A percentile compares a stretch with the other conserved stretches of the same genome.
phyloP scores from a whole-genome alignment of 2,797 vertebrate genomes.

The Manis javanica region DNA sequence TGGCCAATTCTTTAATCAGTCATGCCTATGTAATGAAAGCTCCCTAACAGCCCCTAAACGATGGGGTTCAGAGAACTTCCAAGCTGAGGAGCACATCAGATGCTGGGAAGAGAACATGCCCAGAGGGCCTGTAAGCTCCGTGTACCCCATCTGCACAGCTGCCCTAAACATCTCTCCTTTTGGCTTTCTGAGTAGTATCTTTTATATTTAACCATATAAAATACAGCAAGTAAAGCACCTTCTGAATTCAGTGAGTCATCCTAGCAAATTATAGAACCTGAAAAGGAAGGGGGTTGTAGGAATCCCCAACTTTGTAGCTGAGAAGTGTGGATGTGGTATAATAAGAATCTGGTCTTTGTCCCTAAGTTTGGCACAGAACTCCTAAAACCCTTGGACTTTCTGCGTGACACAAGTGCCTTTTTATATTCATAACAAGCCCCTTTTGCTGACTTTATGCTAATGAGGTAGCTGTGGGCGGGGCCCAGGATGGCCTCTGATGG shows the following conservation, averaged over 20 bases:
- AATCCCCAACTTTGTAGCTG: neutral
- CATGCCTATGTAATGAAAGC: neutral
- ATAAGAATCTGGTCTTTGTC: neutral
- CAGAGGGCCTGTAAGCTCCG: neutral
- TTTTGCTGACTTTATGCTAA: neutral
- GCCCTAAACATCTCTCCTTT: neutral
- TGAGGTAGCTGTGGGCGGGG: neutral
- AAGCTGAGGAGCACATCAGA: neutral
- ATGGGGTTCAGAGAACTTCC: neutral
- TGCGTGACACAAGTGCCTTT: neutral
- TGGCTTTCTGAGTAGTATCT: neutral
- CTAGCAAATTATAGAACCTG: neutral
- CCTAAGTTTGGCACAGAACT: neutral
- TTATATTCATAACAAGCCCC: neutral
- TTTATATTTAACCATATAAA: neutral
- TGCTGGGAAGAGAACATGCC: too few species aligned
- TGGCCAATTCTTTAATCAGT: neutral
- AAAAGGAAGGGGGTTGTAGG: neutral
- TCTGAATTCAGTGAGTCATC: neutral
- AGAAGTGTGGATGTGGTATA: neutral
- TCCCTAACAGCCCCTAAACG: neutral
- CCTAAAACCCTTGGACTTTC: neutral
- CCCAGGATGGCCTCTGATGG: too few species aligned
- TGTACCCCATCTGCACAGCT: rapidly evolving
- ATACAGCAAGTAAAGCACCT: neutral